Percentiles rank a stretch among this genome's conserved stretches.
These are phyloP conservation scores for Glandiceps talaboti DNA, from an alignment of 53 echinoderm and acorn worm species.

Conservation along the genomic window DNA sequence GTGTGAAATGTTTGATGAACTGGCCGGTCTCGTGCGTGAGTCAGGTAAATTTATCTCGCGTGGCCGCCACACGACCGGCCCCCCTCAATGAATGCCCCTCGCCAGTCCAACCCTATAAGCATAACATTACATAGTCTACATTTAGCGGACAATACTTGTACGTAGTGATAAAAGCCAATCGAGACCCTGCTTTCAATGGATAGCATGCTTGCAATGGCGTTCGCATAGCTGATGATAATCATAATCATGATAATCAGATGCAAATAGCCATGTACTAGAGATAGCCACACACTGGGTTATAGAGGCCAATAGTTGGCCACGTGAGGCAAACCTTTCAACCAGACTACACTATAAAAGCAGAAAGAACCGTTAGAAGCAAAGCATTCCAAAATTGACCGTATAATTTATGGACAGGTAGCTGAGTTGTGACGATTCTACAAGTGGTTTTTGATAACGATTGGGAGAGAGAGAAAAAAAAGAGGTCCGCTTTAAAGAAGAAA, in stretches of 20 bases:
- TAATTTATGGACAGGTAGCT: background rate
- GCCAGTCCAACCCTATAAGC: constrained; percentile 2
- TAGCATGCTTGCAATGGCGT: constrained; percentile 18
- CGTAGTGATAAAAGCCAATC: background rate
- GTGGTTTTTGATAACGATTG: too few relatives aligned
- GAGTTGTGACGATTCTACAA: background rate
- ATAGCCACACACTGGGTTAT: constrained; percentile 3
- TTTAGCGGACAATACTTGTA: constrained; percentile 16
- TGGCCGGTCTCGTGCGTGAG: too few relatives aligned
- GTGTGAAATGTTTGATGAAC: background rate
- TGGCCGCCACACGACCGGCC: constrained; percentile 22
- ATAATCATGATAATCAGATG: constrained; percentile 24
- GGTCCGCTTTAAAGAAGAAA: background rate
- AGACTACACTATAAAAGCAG: constrained; percentile 6
- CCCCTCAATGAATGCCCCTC: constrained; percentile 7
- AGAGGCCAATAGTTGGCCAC: background rate
- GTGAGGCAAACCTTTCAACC: constrained; percentile 15
- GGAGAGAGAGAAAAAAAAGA: too few relatives aligned
- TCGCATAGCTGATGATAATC: constrained; percentile 30
- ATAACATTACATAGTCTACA: constrained; percentile 31
- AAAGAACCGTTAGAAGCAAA: constrained; percentile 4
- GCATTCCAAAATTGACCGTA: constrained; percentile 3
- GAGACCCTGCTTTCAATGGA: background rate
- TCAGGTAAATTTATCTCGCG: constrained; percentile 23
- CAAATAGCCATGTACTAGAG: constrained; percentile 5